Evolutionary conservation across 2,113 vertebrate genomes (phyloP).

Genomic region (Bos javanicus): DNA sequence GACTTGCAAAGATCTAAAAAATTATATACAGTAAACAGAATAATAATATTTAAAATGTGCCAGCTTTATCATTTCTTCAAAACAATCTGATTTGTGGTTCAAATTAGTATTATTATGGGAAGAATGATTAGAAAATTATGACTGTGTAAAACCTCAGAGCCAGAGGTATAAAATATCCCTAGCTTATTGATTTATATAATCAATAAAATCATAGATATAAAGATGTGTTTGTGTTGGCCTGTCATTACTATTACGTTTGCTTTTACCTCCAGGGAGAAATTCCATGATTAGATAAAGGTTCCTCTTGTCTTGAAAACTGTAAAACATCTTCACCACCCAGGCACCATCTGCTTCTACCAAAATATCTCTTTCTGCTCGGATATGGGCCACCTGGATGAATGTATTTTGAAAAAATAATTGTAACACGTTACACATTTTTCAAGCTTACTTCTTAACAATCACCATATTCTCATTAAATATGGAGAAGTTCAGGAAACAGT

Average conservation of each 20-base stretch:
- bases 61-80: background rate
- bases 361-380: constrained; percentile 97
- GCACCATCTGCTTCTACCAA: constrained; percentile 97
- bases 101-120: background rate
- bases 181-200: background rate
- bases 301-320: constrained; percentile 99
- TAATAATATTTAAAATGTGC: background rate
- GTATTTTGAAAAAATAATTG: constrained; percentile 34
- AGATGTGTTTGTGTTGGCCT: background rate
- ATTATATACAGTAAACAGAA: background rate
- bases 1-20: background rate
- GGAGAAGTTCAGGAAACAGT: background rate
- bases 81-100: background rate
- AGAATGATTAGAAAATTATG: background rate
- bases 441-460: background rate
- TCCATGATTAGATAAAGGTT: constrained; percentile 99
- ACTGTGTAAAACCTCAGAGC: background rate
- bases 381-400: constrained; percentile 91
- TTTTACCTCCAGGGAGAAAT: constrained; percentile 95
- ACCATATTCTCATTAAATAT: background rate
- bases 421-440: background rate
- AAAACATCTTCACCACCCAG: constrained; percentile 99
- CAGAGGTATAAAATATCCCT: background rate
- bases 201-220: background rate
- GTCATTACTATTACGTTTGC: background rate